A percentile compares a stretch with the other conserved stretches of the same genome.
phyloP scores from a whole-genome alignment of 35 echinoderm and acorn worm genomes.

The Acanthaster planci region DNA sequence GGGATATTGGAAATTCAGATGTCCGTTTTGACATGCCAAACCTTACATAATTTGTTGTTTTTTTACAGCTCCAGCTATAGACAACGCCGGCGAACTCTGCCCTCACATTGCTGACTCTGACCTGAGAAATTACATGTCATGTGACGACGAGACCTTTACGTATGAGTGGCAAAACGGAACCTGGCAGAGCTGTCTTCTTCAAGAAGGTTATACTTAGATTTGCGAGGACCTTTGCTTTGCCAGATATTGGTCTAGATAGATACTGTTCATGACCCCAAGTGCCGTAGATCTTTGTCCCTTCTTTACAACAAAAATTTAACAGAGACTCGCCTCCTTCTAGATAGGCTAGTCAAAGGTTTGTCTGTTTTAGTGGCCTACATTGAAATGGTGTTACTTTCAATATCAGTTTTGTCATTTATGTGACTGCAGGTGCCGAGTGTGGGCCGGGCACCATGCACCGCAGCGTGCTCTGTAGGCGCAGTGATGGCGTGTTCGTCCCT shows the following conservation, averaged over 20 bases:
- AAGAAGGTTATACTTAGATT: slow-evolving; percentile 24
- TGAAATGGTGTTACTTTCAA: too few species aligned
- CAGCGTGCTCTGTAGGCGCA: slow-evolving; percentile 65
- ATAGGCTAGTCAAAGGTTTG: too few species aligned
- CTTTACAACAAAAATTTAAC: too few species aligned
- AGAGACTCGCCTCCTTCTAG: too few species aligned
- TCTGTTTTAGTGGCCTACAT: too few species aligned
- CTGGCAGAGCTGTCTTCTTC: slow-evolving; percentile 65
- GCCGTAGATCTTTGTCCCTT: too few species aligned
- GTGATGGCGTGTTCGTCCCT: slow-evolving; percentile 61
- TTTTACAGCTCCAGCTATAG: slow-evolving; percentile 23
- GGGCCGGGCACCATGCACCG: slow-evolving; percentile 56
- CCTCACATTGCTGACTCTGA: slow-evolving; percentile 68
- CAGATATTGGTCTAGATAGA: too few species aligned
- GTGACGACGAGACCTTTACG: slow-evolving; percentile 29
- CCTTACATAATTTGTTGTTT: too few species aligned
- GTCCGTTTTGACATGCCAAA: too few species aligned
- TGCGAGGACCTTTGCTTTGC: too few species aligned
- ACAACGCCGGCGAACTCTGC: slow-evolving; percentile 54
- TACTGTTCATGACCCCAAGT: too few species aligned
- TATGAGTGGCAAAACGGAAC: slow-evolving; percentile 64
- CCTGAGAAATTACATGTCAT: slow-evolving; percentile 40
- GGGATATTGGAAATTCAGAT: too few species aligned
- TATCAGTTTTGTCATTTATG: background rate
- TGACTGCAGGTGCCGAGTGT: slow-evolving; percentile 56